A percentile compares a stretch with the other conserved stretches of the same genome.
These are phyloP conservation scores for Rattus rattus DNA, from an alignment of 2,113 vertebrate genomes.

Conservation along the genomic window DNA sequence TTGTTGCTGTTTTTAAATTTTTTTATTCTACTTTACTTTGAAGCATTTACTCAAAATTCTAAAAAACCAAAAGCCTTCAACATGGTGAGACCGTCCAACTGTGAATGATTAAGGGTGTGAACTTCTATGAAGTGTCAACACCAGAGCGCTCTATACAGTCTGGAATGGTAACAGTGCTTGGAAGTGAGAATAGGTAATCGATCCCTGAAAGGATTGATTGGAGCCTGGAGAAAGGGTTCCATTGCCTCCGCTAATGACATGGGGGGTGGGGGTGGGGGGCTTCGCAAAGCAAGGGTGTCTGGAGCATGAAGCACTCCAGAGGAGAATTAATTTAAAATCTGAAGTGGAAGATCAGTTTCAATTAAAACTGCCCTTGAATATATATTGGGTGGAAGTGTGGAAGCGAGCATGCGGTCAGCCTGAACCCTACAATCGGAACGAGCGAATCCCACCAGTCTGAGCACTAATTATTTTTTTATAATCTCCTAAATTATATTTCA, in stretches of 20 bases:
- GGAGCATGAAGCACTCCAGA: constrained; percentile 89
- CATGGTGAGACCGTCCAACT: constrained; percentile 81
- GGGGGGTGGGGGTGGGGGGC: constrained; percentile 76
- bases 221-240: constrained; percentile 87
- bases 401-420: constrained; percentile 74
- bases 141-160: constrained; percentile 85
- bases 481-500: constrained; percentile 61
- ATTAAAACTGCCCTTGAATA: constrained; percentile 90
- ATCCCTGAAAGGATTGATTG: constrained; percentile 75
- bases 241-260: constrained; percentile 89
- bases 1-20: constrained; percentile 52
- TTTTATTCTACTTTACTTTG: constrained; percentile 69
- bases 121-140: constrained; percentile 85
- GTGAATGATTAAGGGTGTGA: constrained; percentile 87
- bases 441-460: constrained; percentile 56
- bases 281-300: constrained; percentile 87
- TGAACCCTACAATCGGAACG: constrained; percentile 78
- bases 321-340: constrained; percentile 94
- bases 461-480: constrained; percentile 74
- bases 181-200: constrained; percentile 86
- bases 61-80: constrained; percentile 85
- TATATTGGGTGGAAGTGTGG: constrained; percentile 76
- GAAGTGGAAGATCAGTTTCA: constrained; percentile 93
- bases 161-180: constrained; percentile 83
- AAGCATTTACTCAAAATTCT: constrained; percentile 86